phyloP scores from a whole-genome alignment of 92 coral and sea anemone species.

The Pocillopora meandrina region DNA sequence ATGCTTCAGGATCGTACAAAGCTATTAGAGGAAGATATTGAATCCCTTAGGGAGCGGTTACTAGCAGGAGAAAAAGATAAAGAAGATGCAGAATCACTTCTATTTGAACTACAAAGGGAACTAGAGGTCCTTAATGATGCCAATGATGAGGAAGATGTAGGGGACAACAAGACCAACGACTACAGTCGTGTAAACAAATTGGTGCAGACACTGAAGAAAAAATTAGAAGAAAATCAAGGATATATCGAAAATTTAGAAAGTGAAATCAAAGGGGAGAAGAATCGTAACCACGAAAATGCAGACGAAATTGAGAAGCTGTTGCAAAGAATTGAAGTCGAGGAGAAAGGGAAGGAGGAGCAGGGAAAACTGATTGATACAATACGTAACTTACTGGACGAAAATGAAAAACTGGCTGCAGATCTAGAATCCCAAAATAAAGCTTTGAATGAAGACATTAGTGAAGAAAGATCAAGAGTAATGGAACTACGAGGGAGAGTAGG shows the following conservation, averaged over 20 bases:
- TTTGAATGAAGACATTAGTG: slow-evolving; percentile 65
- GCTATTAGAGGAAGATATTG: slow-evolving; percentile 17
- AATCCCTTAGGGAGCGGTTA: slow-evolving; percentile 22
- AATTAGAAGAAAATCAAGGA: slow-evolving; percentile 63
- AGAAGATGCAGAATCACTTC: slow-evolving; percentile 37
- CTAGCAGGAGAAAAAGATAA: slow-evolving; percentile 25
- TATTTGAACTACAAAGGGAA: slow-evolving; percentile 32
- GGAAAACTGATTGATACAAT: slow-evolving; percentile 62
- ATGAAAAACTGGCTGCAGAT: slow-evolving; percentile 74
- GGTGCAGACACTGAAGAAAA: slow-evolving; percentile 62
- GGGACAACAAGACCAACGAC: not conserved
- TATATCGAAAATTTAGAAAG: slow-evolving; percentile 60
- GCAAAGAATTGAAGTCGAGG: slow-evolving; percentile 61
- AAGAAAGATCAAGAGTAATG: slow-evolving; percentile 60
- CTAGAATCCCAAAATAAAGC: slow-evolving; percentile 70
- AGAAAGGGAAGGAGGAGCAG: slow-evolving; percentile 64
- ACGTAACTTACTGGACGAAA: slow-evolving; percentile 74
- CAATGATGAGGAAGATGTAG: slow-evolving; percentile 21
- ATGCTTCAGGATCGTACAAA: slow-evolving; percentile 37
- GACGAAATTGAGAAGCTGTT: slow-evolving; percentile 71
- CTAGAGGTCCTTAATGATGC: not conserved
- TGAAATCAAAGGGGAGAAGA: slow-evolving; percentile 64
- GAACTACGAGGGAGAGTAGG: slow-evolving; percentile 68
- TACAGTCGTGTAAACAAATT: slow-evolving; percentile 8
- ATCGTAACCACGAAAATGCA: slow-evolving; percentile 56